Base-by-base conservation (phyloP, 2,888 invertebrate genomes). In the Pristionchus japonicus region DNA sequence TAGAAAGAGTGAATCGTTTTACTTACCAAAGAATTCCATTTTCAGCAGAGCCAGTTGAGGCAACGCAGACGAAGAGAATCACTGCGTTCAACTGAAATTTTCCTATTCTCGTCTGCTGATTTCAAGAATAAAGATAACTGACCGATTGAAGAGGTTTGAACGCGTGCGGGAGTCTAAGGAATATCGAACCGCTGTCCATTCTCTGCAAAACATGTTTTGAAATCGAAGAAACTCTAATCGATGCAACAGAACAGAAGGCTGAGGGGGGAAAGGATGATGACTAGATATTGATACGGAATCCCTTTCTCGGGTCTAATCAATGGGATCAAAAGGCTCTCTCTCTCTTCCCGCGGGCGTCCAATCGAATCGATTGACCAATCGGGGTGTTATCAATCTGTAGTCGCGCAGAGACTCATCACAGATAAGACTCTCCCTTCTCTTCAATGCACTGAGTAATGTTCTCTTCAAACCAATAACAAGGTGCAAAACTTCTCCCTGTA, bases 101-200 rank as follows among this genome's bases (percentile, higher is more conserved):
- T n/a, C n/a, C 3, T 47, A 27, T 47, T 85, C 1, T 47, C 34
- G 1, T 20, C 27, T 23, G 1, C 23, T 27, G 1, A 0, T 11
- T 4, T 57, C 13, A 20, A 40, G 11, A 15, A 37, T 34, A 47
- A 61, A 74, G 43, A 15, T 20, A 49, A 89, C 90, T 87, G 88
- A 94, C 94, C 88, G 93, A 90, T 89, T 94, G 94, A 17, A 93
- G 90, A 0, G 93, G 93, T 88, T 94, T 94, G 91, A 94, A 94
- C 47, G 93, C 89, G 87, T 94, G 93, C 6, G 94, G 94, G 85
- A 91, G 85, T 87, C 91, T 90, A 52, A 92, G 91, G 77, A 92
- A 92, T 40, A 91, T 49, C 13, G 86, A 86, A 6, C 49, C 34
- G 11, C n/a, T 31, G 13, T 86, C 52, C 86, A 86, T 86, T 49